phyloP scores from a whole-genome alignment of 2,113 vertebrate species.

The Actenoides hombroni region DNA sequence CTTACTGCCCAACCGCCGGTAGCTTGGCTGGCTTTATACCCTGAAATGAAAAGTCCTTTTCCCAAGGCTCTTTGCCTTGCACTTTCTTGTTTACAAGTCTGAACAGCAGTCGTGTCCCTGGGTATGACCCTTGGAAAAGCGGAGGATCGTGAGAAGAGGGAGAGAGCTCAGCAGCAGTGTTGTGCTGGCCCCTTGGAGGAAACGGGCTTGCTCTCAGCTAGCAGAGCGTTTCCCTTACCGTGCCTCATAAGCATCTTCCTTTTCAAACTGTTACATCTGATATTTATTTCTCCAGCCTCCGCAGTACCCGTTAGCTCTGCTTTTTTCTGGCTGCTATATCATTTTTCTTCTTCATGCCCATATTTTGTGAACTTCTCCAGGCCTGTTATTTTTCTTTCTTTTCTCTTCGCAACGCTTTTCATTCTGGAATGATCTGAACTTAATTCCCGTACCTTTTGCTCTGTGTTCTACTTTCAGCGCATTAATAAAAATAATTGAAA shows the following conservation, averaged over 20 bases:
- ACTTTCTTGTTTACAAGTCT: background rate
- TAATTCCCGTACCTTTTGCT: constrained; percentile 3
- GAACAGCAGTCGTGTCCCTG: background rate
- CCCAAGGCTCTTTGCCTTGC: background rate
- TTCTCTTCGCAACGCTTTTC: background rate
- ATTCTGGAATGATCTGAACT: background rate
- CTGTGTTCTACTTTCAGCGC: background rate
- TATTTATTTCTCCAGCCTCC: constrained; percentile 8
- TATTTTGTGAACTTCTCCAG: constrained; percentile 8
- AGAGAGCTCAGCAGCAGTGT: background rate
- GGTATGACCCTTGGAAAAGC: background rate
- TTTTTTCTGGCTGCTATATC: background rate
- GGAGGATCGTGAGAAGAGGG: background rate
- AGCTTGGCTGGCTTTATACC: background rate
- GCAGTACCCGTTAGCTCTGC: background rate
- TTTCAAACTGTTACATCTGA: background rate
- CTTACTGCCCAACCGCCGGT: background rate
- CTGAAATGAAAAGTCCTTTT: background rate
- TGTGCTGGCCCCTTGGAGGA: background rate
- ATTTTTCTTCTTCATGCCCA: background rate
- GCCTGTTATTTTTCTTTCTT: background rate
- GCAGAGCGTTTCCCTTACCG: fast-evolving
- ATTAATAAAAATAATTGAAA: constrained; percentile 30
- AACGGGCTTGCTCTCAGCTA: background rate
- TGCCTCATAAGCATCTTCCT: background rate